phyloP scores from a whole-genome alignment of 2,113 vertebrate species.

The Drymodes brunneopygia region DNA sequence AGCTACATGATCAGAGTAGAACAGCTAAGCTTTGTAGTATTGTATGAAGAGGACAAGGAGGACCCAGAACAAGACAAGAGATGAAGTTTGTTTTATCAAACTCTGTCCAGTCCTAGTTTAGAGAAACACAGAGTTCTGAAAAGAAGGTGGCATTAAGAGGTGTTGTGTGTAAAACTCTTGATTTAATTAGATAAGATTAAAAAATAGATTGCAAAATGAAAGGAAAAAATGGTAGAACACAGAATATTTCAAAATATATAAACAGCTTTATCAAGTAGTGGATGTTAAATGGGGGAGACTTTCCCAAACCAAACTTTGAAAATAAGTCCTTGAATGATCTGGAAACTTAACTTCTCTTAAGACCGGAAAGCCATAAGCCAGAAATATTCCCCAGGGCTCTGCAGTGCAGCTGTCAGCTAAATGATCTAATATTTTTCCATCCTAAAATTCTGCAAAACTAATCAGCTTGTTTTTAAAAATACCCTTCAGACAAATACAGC shows the following conservation, averaged over 20 bases:
- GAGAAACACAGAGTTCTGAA: background rate
- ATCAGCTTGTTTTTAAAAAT: background rate
- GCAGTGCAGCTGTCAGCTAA: background rate
- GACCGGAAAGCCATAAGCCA: background rate
- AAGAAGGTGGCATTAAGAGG: background rate
- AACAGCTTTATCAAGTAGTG: background rate
- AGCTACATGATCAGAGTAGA: background rate
- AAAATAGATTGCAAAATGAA: background rate
- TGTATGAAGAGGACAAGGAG: background rate
- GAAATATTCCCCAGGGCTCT: background rate
- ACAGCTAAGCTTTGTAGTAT: background rate
- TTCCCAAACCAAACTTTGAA: background rate
- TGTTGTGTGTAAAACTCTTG: background rate
- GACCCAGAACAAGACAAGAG: background rate
- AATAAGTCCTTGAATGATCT: background rate
- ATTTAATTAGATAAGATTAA: background rate
- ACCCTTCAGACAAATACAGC: background rate
- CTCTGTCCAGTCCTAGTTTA: background rate
- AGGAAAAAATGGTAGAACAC: background rate
- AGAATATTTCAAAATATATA: background rate
- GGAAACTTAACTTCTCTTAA: background rate
- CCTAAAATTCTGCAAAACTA: background rate
- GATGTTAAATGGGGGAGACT: background rate
- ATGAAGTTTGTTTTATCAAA: background rate
- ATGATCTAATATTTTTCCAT: background rate